Evolutionary conservation across 1,140 invertebrate species (phyloP).

Genomic region (Ectropis grisescens): DNA sequence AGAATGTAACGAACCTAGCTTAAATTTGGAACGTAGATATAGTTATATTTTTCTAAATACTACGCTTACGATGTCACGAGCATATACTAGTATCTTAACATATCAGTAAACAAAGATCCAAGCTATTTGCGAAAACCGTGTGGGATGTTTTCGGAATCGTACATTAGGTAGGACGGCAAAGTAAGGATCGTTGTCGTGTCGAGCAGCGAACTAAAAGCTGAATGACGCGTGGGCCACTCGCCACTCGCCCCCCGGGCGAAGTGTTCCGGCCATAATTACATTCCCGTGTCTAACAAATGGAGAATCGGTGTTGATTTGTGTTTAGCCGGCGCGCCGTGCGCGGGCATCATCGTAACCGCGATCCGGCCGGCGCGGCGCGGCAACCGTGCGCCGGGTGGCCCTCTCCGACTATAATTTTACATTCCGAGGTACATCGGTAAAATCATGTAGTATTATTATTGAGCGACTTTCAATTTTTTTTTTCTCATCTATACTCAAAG

Average conservation of each 20-base stretch:
- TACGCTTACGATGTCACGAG: too few species aligned
- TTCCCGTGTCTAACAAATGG: constrained; percentile 71
- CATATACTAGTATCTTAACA: too few species aligned
- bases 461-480: too few species aligned
- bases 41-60: too few species aligned
- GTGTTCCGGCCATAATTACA: constrained; percentile 68
- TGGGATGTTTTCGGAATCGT: constrained; percentile 19
- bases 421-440: too few species aligned
- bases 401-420: too few species aligned
- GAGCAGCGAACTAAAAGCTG: constrained; percentile 56
- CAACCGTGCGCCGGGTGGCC: constrained; percentile 11
- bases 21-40: too few species aligned
- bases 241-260: constrained; percentile 30
- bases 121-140: too few species aligned
- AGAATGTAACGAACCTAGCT: too few species aligned
- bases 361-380: constrained; percentile 25
- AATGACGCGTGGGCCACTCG: constrained; percentile 46
- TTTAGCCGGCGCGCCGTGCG: constrained; percentile 49
- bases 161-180: constrained; percentile 36
- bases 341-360: constrained; percentile 29
- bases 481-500: too few species aligned
- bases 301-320: constrained; percentile 70
- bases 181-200: constrained; percentile 56
- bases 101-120: too few species aligned
- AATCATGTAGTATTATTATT: too few species aligned